Conservation (phyloP, 2,888 invertebrate genomes). For the Dryadula phaetusa region DNA sequence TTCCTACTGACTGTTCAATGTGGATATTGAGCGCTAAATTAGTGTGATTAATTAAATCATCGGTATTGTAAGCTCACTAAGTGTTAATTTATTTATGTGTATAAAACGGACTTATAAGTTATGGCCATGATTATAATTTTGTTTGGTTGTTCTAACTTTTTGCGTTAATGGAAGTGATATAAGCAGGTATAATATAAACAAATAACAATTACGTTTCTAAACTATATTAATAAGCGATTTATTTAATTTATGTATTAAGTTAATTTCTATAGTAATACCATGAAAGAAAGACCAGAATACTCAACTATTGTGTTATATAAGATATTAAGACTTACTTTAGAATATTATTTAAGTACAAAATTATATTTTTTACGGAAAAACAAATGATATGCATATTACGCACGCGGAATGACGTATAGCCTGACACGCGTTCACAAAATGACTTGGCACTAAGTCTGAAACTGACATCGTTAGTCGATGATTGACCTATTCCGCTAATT, state of each 20-base stretch:
- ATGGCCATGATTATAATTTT: constrained; percentile 44
- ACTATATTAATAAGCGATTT: no score
- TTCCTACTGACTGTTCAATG: constrained; percentile 6
- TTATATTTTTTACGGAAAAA: background rate
- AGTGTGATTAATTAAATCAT: constrained; percentile 64
- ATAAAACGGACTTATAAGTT: constrained; percentile 52
- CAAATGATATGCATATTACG: background rate
- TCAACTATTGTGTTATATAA: no score
- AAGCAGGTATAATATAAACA: no score
- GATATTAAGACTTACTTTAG: no score
- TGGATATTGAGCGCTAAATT: constrained; percentile 29
- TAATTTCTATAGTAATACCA: no score
- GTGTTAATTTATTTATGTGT: constrained; percentile 53
- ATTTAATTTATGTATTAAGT: no score
- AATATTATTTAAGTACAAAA: background rate
- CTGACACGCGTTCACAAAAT: constrained; percentile 26
- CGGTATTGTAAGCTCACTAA: constrained; percentile 60
- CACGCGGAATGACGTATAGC: constrained; percentile 1
- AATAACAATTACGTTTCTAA: no score
- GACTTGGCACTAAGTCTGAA: constrained; percentile 35
- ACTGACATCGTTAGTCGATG: constrained; percentile 35
- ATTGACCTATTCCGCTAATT: constrained; percentile 42
- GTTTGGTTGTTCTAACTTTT: constrained; percentile 42
- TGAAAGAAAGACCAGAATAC: no score
- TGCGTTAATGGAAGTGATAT: constrained; percentile 28